Percentiles rank a stretch among this genome's conserved stretches.
Evolutionary conservation across 1,140 invertebrate genomes (phyloP).

Genomic region (Phymastichus coffea): DNA sequence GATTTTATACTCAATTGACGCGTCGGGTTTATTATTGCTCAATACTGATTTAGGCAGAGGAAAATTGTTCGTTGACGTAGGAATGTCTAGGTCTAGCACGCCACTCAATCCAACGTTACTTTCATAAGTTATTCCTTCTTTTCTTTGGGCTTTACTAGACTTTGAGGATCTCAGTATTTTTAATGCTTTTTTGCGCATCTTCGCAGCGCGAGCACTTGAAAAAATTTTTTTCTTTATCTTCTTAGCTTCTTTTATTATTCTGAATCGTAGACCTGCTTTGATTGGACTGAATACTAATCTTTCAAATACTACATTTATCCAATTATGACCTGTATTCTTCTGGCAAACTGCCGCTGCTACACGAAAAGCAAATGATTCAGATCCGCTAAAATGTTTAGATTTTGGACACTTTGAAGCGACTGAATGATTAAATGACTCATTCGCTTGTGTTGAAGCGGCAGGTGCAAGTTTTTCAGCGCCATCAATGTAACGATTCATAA

Average conservation of each 20-base stretch:
- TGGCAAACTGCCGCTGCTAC: background rate
- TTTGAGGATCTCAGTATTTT: background rate
- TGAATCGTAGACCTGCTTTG: too few relatives aligned
- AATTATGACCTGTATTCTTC: background rate
- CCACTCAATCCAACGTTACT: background rate
- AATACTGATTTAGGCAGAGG: too few relatives aligned
- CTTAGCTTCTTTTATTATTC: background rate
- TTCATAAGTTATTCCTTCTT: background rate
- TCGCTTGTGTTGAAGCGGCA: conserved; percentile 19
- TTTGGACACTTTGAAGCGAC: conserved; percentile 22
- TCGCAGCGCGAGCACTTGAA: background rate
- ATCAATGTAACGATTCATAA: background rate
- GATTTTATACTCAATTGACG: background rate
- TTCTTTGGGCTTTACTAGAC: background rate
- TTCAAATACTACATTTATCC: background rate
- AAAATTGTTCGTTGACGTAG: too few relatives aligned
- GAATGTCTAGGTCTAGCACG: background rate
- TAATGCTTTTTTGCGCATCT: background rate
- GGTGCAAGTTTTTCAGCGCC: conserved; percentile 24
- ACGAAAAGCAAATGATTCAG: background rate
- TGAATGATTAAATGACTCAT: conserved; percentile 24
- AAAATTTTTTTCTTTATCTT: background rate
- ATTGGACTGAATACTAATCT: background rate
- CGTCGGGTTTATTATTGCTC: too few relatives aligned
- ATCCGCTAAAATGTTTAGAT: conserved; percentile 8